Conservation (phyloP, 2,113 vertebrate species). For the Gymnorhina tibicen region DNA sequence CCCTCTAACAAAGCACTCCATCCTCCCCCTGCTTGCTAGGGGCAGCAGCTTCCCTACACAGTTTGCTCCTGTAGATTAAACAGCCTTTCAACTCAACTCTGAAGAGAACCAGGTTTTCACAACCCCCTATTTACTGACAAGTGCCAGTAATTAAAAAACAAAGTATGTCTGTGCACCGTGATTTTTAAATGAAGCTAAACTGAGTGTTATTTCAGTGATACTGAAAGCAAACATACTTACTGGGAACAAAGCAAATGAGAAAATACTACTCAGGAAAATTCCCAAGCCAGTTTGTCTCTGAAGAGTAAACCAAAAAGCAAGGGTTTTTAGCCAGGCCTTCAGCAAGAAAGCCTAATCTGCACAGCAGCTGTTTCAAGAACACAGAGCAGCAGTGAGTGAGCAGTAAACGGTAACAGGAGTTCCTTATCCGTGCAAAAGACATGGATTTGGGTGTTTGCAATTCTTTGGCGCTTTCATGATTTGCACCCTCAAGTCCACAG, state of each 20-base stretch:
- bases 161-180: accelerated
- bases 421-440: not conserved
- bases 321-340: not conserved
- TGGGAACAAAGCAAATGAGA: not conserved
- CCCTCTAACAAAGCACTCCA: not conserved
- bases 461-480: not conserved
- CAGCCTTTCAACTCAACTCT: not conserved
- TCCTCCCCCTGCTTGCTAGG: not conserved
- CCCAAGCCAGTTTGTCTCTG: not conserved
- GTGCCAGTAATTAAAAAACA: not conserved
- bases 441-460: accelerated
- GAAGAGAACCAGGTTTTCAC: not conserved
- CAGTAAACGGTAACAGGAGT: not conserved
- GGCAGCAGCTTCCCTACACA: not conserved
- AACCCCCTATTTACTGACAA: not conserved
- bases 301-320: not conserved
- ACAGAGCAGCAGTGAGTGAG: accelerated
- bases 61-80: not conserved
- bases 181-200: not conserved
- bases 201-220: not conserved
- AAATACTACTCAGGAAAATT: not conserved
- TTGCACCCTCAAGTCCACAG: not conserved
- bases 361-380: not conserved
- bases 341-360: not conserved
- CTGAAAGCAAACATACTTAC: not conserved